Conservation (phyloP, 2,113 vertebrate genomes). For the Prietella phreatophila region DNA sequence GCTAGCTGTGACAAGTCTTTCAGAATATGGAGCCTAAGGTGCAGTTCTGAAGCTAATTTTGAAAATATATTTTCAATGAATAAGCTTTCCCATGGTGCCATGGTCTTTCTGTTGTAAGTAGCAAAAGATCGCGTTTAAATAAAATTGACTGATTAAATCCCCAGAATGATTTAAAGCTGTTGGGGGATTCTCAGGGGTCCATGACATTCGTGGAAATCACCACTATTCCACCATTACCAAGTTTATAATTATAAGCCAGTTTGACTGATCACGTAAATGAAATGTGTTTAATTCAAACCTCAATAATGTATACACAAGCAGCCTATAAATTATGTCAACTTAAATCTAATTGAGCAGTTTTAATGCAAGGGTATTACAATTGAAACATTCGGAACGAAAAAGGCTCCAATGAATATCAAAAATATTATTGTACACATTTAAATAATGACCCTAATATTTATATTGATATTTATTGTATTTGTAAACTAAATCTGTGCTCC, state of each 20-base stretch:
- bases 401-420: too few relatives aligned
- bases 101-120: background rate
- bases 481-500: too few relatives aligned
- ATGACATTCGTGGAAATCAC: background rate
- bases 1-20: background rate
- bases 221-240: background rate
- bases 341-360: background rate
- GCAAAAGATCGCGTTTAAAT: background rate
- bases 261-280: background rate
- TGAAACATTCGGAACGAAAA: background rate
- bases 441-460: background rate
- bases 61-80: background rate
- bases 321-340: background rate
- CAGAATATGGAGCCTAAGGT: background rate
- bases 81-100: background rate
- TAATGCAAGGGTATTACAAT: background rate
- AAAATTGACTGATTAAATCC: background rate
- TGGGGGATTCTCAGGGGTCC: background rate
- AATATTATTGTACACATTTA: too few relatives aligned
- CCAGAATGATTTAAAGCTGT: background rate
- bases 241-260: background rate
- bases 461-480: too few relatives aligned
- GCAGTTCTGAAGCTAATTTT: background rate
- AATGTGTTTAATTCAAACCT: background rate
- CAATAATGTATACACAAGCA: background rate